Evolutionary conservation across 2,888 invertebrate species (phyloP), one percentile per base, ranked within the genome.

Genomic region (Andrena hattorfiana): DNA sequence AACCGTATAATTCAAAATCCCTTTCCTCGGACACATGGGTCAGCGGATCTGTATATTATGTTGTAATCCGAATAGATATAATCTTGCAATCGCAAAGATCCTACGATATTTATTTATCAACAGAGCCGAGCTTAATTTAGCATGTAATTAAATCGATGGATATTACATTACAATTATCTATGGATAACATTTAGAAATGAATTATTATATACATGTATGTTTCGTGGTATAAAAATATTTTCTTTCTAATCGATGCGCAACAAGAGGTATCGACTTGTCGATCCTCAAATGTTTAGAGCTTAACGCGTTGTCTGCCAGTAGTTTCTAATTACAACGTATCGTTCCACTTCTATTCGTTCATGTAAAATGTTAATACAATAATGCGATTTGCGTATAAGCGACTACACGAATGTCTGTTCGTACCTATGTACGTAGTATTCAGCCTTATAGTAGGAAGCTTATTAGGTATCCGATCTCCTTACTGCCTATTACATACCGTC

Each of bases 1-100:
- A 93, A 87, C 87, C 91, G 89, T 87, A 73, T 67, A 89, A 67
- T 80, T 90, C 85, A 85, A 91, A 92, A 91, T 90, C 87, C 88
- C 82, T 90, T 88, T 86, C 84, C 80, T 86, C 83, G 59, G 76
- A 70, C 78, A 54, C 59, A 64, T 51, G 70, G 64, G 54, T 84
- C 71, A 86, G 88, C 89, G 91, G 89, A 91, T 90, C 89, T 75
- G n/a, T 71, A 48, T 90, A 83, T 81, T 32, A 84, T 86, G 71
- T 80, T 85, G 30, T 32, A 68, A 85, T 86, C 73, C 68, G 64
- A 54, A 60, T 71, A 62, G 60, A 75, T 75, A 73, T 79, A 72
- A 81, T 20, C 48, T 60, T 60, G 20, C 26, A 10, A 16, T 76
- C 64, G 80, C 62, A 75, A 64, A 73, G 30, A 60, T 56, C 73